Conservation (phyloP, 1,140 invertebrate species). For the Brachionus paranguensis region DNA sequence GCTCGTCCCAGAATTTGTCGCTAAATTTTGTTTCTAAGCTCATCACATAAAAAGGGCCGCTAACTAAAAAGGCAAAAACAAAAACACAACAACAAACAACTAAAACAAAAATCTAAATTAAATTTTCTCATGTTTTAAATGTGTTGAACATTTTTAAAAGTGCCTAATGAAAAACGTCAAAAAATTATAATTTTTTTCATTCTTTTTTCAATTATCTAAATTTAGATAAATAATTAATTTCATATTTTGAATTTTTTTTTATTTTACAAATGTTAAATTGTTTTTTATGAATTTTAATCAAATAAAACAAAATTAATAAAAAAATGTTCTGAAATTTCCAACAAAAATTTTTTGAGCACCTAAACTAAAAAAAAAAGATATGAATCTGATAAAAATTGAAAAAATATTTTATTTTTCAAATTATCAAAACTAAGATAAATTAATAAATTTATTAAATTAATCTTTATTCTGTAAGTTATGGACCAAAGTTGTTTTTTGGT, state of each 20-base stretch:
- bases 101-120: background rate
- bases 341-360: no score
- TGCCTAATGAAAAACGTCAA: background rate
- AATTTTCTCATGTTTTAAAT: background rate
- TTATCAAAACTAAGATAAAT: no score
- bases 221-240: background rate
- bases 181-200: background rate
- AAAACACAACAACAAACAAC: background rate
- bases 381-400: no score
- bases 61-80: background rate
- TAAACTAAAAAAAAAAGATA: no score
- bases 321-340: no score
- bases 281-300: no score
- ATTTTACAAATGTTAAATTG: no score
- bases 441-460: no score
- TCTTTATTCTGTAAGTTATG: no score
- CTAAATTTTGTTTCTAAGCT: conserved; percentile 19
- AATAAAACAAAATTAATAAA: no score
- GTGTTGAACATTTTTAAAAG: background rate
- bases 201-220: background rate
- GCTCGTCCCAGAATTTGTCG: conserved; percentile 21
- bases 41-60: background rate
- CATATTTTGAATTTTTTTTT: background rate
- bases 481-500: no score
- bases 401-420: no score